Conservation (phyloP, 1,140 invertebrate genomes). For the Drosophila tropicalis region DNA sequence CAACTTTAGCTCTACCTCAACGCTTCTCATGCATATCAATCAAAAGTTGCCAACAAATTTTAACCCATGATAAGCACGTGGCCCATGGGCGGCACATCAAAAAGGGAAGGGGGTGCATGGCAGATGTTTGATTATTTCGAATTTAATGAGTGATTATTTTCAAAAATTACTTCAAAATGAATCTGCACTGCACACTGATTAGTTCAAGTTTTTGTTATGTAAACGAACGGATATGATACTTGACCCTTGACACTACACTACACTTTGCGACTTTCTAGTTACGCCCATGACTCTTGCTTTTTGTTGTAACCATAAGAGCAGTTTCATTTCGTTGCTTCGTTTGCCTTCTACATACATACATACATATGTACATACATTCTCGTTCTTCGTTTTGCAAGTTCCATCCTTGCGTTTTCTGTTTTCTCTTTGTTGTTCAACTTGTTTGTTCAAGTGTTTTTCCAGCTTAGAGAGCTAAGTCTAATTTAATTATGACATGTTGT, state of each 20-base stretch:
- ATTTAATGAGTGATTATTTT: no score
- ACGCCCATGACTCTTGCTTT: neutral
- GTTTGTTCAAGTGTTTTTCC: constrained; percentile 70
- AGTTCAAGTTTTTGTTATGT: no score
- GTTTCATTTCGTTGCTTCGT: neutral
- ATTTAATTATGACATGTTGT: constrained; percentile 81
- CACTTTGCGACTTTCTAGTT: neutral
- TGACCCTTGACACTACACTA: no score
- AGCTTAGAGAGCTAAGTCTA: constrained; percentile 74
- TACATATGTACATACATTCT: no score
- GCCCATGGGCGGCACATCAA: neutral
- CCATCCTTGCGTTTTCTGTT: neutral
- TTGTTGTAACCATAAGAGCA: constrained; percentile 1
- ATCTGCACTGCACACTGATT: no score
- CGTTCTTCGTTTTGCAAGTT: neutral
- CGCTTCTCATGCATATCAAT: constrained; percentile 44
- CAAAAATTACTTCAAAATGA: no score
- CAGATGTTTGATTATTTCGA: no score
- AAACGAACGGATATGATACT: no score
- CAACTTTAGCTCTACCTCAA: constrained; percentile 48
- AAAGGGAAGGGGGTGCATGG: no score
- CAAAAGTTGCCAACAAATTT: constrained; percentile 19
- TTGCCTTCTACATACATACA: neutral
- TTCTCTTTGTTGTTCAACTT: constrained; percentile 21
- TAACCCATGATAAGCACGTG: constrained; percentile 15